Evolutionary conservation across 2,797 vertebrate genomes (phyloP).

Genomic region (Tokudaia tokunoshimensis): DNA sequence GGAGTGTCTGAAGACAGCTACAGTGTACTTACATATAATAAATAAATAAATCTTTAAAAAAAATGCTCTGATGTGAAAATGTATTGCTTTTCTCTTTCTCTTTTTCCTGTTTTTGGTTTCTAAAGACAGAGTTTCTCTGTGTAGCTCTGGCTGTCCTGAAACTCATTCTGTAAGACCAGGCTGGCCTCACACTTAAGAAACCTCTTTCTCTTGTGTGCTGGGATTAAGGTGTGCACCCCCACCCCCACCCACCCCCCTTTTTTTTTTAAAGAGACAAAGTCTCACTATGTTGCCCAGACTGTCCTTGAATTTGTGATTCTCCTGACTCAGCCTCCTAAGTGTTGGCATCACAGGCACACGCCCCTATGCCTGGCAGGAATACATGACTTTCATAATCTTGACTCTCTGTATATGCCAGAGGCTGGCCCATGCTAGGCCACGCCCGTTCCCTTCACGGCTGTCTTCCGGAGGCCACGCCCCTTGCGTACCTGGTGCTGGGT

Average conservation of each 20-base stretch:
- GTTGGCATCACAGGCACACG: not conserved
- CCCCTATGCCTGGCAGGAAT: not conserved
- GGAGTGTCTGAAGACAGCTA: too few species aligned
- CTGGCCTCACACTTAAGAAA: not conserved
- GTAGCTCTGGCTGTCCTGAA: not conserved
- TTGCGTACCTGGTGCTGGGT: constrained; percentile 94
- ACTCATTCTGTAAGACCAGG: not conserved
- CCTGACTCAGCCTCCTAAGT: not conserved
- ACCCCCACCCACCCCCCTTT: accelerated
- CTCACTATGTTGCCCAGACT: not conserved
- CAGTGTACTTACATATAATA: too few species aligned
- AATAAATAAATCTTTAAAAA: too few species aligned
- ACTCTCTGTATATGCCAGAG: not conserved
- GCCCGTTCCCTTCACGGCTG: not conserved
- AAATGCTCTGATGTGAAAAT: not conserved
- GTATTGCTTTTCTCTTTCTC: not conserved
- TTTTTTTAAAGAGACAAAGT: not conserved
- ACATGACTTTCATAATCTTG: not conserved
- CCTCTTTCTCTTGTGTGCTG: not conserved
- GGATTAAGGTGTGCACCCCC: not conserved
- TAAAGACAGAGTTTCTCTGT: not conserved
- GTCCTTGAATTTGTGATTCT: not conserved
- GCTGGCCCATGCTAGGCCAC: not conserved
- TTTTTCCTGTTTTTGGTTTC: not conserved
- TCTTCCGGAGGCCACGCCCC: not conserved